Evolutionary conservation across 2,797 vertebrate species (phyloP).

Genomic region (Malacoctenus gilli): DNA sequence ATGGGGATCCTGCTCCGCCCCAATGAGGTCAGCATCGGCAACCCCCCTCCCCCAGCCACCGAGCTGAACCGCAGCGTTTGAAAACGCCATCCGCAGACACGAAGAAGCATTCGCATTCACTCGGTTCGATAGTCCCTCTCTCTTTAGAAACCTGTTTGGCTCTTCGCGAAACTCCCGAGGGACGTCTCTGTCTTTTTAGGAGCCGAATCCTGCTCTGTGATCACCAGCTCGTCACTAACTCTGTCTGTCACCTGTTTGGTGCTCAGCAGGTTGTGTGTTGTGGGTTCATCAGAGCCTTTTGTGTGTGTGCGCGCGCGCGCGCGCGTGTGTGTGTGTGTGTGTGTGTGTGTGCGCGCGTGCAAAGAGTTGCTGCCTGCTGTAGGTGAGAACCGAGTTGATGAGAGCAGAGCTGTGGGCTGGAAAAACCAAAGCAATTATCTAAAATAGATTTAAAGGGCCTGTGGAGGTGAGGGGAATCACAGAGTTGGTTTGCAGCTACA

Average conservation of each 20-base stretch:
- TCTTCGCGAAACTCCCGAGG: neutral
- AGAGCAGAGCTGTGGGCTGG: conserved; percentile 19
- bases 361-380: conserved; percentile 22
- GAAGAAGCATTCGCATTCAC: neutral
- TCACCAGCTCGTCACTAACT: conserved; percentile 9
- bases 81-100: conserved; percentile 8
- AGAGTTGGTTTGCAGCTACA: conserved; percentile 13
- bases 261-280: neutral
- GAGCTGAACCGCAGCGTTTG: neutral
- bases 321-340: too few species aligned
- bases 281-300: conserved; percentile 6
- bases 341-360: neutral
- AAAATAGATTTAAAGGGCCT: conserved; percentile 22
- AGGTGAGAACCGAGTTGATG: conserved; percentile 14
- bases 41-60: neutral
- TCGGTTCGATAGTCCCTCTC: conserved; percentile 1
- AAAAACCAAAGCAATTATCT: conserved; percentile 39
- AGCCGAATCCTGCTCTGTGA: conserved; percentile 4
- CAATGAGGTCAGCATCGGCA: conserved; percentile 2
- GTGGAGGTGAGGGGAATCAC: conserved; percentile 15
- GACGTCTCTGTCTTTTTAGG: conserved; percentile 3
- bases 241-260: conserved; percentile 5
- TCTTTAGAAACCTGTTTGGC: conserved; percentile 18
- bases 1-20: neutral
- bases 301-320: neutral